phyloP scores from a whole-genome alignment of 2,888 invertebrate species.

The Melangyna quadrimaculata region DNA sequence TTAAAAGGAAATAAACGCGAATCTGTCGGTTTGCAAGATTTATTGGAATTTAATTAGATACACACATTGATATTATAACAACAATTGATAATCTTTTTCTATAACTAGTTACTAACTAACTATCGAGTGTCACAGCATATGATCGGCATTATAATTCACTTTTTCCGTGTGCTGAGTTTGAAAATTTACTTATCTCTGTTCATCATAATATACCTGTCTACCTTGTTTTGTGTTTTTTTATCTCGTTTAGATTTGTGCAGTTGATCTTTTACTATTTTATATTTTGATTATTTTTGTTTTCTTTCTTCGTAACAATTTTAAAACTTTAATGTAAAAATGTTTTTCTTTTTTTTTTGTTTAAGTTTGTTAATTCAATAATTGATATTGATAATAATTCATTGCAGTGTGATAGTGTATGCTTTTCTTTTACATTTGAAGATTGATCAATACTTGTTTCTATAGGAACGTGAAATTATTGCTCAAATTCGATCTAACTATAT shows the following conservation, averaged over 20 bases:
- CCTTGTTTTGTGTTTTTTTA: not conserved
- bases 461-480: not conserved
- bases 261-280: not conserved
- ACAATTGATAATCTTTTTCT: not conserved
- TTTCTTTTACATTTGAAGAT: not conserved
- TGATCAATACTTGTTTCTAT: not conserved
- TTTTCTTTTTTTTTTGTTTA: not conserved
- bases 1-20: not conserved
- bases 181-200: slow-evolving; percentile 28
- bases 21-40: slow-evolving; percentile 9
- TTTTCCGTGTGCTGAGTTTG: not conserved
- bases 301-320: not conserved
- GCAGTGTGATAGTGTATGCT: not conserved
- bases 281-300: not conserved
- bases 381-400: not conserved
- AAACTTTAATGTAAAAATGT: not conserved
- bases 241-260: slow-evolving; percentile 1
- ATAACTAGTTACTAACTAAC: not conserved
- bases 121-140: slow-evolving; percentile 8
- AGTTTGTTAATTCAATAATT: not conserved
- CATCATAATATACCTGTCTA: not conserved
- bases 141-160: slow-evolving; percentile 12
- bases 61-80: not conserved
- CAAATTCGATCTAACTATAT: not conserved
- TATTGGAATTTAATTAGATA: slow-evolving; percentile 34